These are phyloP conservation scores for Fistularia commersonii DNA, from an alignment of 2,797 vertebrate genomes.

Conservation along the genomic window DNA sequence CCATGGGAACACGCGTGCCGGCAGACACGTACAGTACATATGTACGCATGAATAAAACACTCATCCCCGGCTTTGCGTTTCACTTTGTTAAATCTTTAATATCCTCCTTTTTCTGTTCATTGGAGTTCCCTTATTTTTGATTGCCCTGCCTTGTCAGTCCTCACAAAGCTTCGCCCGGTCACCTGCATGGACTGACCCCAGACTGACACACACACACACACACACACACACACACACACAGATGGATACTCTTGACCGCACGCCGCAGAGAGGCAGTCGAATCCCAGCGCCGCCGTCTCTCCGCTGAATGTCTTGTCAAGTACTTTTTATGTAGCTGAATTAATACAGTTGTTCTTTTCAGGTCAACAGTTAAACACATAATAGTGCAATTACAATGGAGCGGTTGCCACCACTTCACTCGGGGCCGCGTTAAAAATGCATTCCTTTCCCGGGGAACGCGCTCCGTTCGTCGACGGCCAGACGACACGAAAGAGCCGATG, in stretches of 20 bases:
- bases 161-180: not conserved
- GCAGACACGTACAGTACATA: slow-evolving; percentile 1
- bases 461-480: no score
- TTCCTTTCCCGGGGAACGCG: slow-evolving; percentile 33
- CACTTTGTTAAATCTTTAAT: slow-evolving; percentile 21
- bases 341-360: slow-evolving; percentile 80
- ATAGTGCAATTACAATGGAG: slow-evolving; percentile 77
- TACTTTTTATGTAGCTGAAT: slow-evolving; percentile 68
- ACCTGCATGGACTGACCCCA: no score
- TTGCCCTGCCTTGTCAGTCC: slow-evolving; percentile 6
- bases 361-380: slow-evolving; percentile 81
- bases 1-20: not conserved
- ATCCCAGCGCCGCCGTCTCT: slow-evolving; percentile 36
- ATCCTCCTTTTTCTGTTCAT: slow-evolving; percentile 1
- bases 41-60: slow-evolving; percentile 6
- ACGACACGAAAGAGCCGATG: no score
- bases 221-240: no score
- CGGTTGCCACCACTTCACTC: slow-evolving; percentile 53
- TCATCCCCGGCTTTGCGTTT: slow-evolving; percentile 1
- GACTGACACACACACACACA: no score
- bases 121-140: no score
- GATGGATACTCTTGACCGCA: slow-evolving; percentile 14
- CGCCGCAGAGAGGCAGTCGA: slow-evolving; percentile 39
- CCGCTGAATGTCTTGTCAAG: slow-evolving; percentile 55
- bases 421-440: slow-evolving; percentile 48